These are phyloP conservation scores for Cataglyphis rosenhaueri DNA, from an alignment of 2,888 invertebrate species.

Conservation along the genomic window DNA sequence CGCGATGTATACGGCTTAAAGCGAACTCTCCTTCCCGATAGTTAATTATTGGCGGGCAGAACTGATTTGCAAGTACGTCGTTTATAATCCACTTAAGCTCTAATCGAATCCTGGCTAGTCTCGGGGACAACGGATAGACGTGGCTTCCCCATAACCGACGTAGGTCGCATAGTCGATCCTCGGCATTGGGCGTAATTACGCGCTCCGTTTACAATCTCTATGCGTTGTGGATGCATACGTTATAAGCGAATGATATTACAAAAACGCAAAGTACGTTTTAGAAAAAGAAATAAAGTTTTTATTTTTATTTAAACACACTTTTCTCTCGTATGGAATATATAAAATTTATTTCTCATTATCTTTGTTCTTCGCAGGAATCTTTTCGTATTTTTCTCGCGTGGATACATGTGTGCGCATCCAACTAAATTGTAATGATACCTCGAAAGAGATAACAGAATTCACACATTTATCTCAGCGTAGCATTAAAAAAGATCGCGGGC, in stretches of 20 bases:
- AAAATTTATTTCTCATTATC: neutral
- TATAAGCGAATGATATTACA: neutral
- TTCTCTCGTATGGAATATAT: neutral
- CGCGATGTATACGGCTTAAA: conserved; percentile 63
- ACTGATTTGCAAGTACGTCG: conserved; percentile 77
- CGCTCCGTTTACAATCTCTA: conserved; percentile 45
- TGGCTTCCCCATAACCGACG: conserved; percentile 38
- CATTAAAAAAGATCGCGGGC: neutral
- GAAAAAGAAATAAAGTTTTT: neutral
- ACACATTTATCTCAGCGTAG: neutral
- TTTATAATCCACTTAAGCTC: conserved; percentile 76
- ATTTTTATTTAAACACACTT: neutral
- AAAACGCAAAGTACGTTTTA: neutral
- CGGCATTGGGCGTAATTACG: conserved; percentile 56
- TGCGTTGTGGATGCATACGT: neutral
- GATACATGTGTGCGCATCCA: neutral
- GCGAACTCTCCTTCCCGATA: conserved; percentile 75
- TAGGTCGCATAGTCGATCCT: conserved; percentile 54
- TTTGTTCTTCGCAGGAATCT: neutral
- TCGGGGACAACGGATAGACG: conserved; percentile 68
- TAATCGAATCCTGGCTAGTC: conserved; percentile 72
- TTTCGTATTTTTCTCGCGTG: no score
- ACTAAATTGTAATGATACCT: neutral
- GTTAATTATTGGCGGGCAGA: conserved; percentile 75
- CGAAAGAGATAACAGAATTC: neutral